Percentiles rank a stretch among this genome's conserved stretches.
phyloP scores from a whole-genome alignment of 2,113 vertebrate genomes.

The Isichthys henryi region DNA sequence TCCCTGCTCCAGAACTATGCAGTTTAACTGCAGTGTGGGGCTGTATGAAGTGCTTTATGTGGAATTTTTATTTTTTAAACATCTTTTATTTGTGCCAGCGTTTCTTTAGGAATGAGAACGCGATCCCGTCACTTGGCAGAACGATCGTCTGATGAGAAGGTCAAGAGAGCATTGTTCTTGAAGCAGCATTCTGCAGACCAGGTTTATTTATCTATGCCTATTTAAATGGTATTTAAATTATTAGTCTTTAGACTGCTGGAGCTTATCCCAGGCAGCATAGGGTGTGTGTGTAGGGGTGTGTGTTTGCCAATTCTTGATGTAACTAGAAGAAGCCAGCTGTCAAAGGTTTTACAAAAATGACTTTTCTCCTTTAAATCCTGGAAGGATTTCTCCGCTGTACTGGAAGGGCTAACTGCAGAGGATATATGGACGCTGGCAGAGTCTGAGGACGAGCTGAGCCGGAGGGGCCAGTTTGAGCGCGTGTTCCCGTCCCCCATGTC shows the following conservation, averaged over 20 bases:
- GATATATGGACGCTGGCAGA: conserved; percentile 80
- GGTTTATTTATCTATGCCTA: conserved; percentile 49
- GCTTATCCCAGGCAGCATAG: neutral
- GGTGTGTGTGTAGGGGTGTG: too few relatives aligned
- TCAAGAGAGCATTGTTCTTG: conserved; percentile 78
- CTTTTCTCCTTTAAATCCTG: neutral
- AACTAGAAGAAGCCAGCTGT: neutral
- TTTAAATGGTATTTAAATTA: neutral
- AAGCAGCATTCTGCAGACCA: conserved; percentile 69
- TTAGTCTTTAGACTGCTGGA: neutral
- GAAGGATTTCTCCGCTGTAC: conserved; percentile 75
- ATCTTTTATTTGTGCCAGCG: conserved; percentile 41
- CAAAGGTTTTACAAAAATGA: neutral
- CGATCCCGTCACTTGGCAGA: conserved; percentile 51
- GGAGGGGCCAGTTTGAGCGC: conserved; percentile 80
- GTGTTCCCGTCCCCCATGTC: conserved; percentile 77
- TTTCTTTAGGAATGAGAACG: conserved; percentile 51
- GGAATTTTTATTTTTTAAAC: neutral
- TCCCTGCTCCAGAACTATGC: neutral
- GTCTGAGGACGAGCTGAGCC: conserved; percentile 80
- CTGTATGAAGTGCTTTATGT: neutral
- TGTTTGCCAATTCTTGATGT: neutral
- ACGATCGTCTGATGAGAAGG: conserved; percentile 70
- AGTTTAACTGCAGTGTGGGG: neutral
- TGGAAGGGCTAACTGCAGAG: conserved; percentile 82